Base-by-base conservation (phyloP, 2,113 vertebrate genomes). In the Gasterosteus nipponicus region DNA sequence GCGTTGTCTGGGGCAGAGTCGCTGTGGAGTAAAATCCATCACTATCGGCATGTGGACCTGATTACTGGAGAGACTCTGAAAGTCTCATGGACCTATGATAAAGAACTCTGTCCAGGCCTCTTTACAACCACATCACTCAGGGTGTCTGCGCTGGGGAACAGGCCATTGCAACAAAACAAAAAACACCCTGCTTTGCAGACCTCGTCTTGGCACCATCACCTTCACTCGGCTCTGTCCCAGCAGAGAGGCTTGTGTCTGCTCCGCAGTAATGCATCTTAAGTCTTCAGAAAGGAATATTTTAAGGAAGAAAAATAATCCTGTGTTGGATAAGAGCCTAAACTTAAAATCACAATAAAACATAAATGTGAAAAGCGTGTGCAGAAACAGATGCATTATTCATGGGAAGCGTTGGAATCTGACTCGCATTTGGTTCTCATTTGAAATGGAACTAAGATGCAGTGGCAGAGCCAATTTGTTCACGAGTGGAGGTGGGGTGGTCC, bases 11-110 rank as follows among this genome's bases (percentile, higher is more conserved):
- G 73, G 63, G 64, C 67, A 19, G 81, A 42, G 75, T 35, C 15
- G 80, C 87, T 68, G 78, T 80, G 76, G 75, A 79, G 67, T 75
- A 42, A 83, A 91, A 94, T 94, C 92, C 93, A 94, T 94, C 93
- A 94, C 88, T 93, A 94, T 94, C 89, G 94, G 90, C 94, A 94
- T 89, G 85, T 91, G 84, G 67, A 84, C 87, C 85, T 92, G 93
- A 94, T 93, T 93, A 93, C 92, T 88, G 66, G 81, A 87, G 88
- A 90, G 91, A 86, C 87, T 77, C 87, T 82, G 84, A 87, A 89
- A 89, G 85, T 89, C 92, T 93, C 86, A 87, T 91, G 89, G 92
- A 93, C 82, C 87, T 68, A 87, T 92, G 89, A 92, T 89, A 84
- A 92, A 93, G 91, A 92, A 92, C 89, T 92, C 92, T 91, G 92